phyloP scores from a whole-genome alignment of 2,888 invertebrate species.

The Volucella bombylans region DNA sequence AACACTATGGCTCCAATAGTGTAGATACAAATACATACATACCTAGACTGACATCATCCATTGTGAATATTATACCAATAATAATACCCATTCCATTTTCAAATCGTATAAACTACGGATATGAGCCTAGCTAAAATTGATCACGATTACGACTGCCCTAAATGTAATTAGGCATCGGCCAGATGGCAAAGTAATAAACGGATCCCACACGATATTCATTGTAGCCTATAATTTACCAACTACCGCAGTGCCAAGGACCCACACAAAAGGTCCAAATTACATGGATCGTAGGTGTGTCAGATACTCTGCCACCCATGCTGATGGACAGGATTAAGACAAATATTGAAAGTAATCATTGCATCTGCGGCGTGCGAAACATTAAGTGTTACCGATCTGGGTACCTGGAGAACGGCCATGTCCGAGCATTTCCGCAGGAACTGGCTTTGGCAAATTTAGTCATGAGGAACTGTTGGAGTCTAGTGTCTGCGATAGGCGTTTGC shows the following conservation, averaged over 20 bases:
- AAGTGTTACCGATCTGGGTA: constrained; percentile 58
- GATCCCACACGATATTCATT: constrained; percentile 33
- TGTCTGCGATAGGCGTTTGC: constrained; percentile 63
- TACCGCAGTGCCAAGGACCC: constrained; percentile 25
- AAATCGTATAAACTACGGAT: constrained; percentile 11
- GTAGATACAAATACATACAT: constrained; percentile 8
- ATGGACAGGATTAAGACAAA: constrained; percentile 57
- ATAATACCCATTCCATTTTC: neutral
- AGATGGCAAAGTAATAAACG: constrained; percentile 52
- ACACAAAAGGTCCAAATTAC: constrained; percentile 31
- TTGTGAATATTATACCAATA: neutral
- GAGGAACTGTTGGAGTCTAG: constrained; percentile 25
- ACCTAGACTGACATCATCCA: constrained; percentile 44
- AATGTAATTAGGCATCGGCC: constrained; percentile 55
- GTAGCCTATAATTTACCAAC: constrained; percentile 52
- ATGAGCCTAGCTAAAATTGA: constrained; percentile 46
- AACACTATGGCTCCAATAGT: constrained; percentile 6
- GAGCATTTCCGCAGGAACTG: constrained; percentile 54
- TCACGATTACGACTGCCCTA: constrained; percentile 52
- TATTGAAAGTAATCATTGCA: constrained; percentile 48
- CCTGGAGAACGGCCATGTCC: constrained; percentile 30
- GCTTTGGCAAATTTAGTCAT: constrained; percentile 56
- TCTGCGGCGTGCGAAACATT: constrained; percentile 44
- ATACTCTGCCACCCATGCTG: constrained; percentile 56
- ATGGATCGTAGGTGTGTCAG: constrained; percentile 27